These are phyloP conservation scores for Isaurus tuberculatus DNA, from an alignment of 92 coral and sea anemone genomes.

Conservation along the genomic window DNA sequence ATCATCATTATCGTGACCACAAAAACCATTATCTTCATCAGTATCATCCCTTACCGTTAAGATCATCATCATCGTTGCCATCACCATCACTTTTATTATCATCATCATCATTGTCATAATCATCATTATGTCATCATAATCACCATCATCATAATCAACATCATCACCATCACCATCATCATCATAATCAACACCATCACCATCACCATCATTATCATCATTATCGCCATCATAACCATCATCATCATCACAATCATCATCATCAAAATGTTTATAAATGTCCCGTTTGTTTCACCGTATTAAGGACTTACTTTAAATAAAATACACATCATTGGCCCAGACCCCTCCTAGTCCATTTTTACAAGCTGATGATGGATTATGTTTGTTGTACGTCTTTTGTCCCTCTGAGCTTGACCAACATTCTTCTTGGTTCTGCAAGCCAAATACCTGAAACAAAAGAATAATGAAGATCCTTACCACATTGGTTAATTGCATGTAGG, in stretches of 20 bases:
- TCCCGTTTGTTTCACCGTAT: not conserved
- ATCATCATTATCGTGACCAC: no score
- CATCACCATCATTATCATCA: not conserved
- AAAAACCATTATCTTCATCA: not conserved
- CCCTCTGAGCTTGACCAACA: constrained; percentile 1
- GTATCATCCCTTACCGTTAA: not conserved
- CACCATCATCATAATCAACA: no score
- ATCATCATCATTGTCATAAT: no score
- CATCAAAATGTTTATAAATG: no score
- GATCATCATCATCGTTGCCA: no score
- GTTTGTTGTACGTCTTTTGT: not conserved
- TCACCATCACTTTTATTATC: no score
- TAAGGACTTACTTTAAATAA: not conserved
- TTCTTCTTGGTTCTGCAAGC: not conserved
- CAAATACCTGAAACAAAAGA: not conserved
- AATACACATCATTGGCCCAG: constrained; percentile 25
- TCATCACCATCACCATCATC: no score
- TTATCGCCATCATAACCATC: not conserved
- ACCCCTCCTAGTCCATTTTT: not conserved
- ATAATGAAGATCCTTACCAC: not conserved
- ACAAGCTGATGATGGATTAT: not conserved
- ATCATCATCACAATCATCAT: no score
- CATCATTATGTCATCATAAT: no score
- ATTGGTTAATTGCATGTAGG: not conserved
- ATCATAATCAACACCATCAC: no score